Base-by-base conservation (phyloP, 2,797 vertebrate species). In the Anableps anableps region DNA sequence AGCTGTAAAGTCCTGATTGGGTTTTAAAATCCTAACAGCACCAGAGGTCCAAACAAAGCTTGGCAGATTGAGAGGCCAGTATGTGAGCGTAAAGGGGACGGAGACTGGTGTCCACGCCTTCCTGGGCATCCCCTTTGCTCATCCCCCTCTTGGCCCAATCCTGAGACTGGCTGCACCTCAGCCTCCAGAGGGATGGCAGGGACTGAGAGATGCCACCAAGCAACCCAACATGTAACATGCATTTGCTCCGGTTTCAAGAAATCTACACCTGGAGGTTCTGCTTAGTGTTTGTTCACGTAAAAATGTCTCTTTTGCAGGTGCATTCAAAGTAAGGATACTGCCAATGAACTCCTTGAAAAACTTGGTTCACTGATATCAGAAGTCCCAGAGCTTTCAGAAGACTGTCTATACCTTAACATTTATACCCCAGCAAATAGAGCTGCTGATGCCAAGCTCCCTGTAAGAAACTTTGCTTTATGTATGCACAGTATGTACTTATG, bases 381-480 rank as follows among this genome's bases (percentile, higher is more conserved):
- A 0, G 0, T 91, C 17, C 91, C 91, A 36, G 86, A 60, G 1
- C 36, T 95, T 73, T 96, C 96, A 29, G 96, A 96, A 77, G 95
- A 96, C 89, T 96, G 96, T 51, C 94, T 96, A 74, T 96, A 96
- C 88, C 94, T 96, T 62, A 95, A 96, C 74, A 93, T 96, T 73
- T 96, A 94, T 88, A 94, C 92, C 41, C 95, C 95, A 72, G 93
- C 92, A 51, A 90, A 88, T 73, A 91, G 90, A 85, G 72, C 79
- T 60, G 80, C 64, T 34, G 47, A 90, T 82, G 80, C 88, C 68
- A 94, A 94, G 64, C 85, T 96, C 8, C 94, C 95, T 66, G 94
- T 95, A 93, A 92, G 92, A 83, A 70, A 7, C 38, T 36, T 80
- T 36, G 14, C 45, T 70, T 21, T 26, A 38, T 19, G 19, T 10